phyloP scores from a whole-genome alignment of 2,888 invertebrate genomes.

The Galerucella pusilla region DNA sequence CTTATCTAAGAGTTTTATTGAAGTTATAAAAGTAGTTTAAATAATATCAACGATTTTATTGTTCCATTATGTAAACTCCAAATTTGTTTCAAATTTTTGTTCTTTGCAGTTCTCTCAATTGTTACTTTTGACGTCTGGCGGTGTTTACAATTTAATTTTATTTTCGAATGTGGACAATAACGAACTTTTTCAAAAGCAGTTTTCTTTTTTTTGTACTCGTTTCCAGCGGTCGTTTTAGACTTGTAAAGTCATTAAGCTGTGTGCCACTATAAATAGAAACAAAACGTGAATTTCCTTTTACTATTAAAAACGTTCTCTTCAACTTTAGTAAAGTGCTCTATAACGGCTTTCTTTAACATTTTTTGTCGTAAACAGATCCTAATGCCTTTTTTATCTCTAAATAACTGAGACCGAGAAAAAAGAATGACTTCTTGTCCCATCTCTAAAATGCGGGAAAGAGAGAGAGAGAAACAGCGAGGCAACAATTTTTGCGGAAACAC shows the following conservation, averaged over 20 bases:
- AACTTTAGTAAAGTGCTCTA: conserved; percentile 29
- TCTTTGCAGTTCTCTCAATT: too few species aligned
- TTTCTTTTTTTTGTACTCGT: neutral
- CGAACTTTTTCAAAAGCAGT: neutral
- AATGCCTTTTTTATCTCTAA: conserved; percentile 30
- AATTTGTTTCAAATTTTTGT: neutral
- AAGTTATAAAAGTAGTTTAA: too few species aligned
- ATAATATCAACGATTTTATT: too few species aligned
- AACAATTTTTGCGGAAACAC: conserved; percentile 34
- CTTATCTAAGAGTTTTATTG: too few species aligned
- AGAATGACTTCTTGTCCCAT: conserved; percentile 32
- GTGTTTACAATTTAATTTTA: conserved; percentile 3
- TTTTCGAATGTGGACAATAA: conserved; percentile 2
- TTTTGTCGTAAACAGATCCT: conserved; percentile 32
- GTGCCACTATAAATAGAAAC: conserved; percentile 16
- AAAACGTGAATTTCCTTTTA: conserved; percentile 29
- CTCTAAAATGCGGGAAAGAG: conserved; percentile 16
- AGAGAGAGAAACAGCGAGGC: neutral
- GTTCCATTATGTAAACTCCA: conserved; percentile 1
- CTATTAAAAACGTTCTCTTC: conserved; percentile 30
- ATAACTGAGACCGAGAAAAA: conserved; percentile 25
- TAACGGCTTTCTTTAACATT: conserved; percentile 31
- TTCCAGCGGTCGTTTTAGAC: neutral
- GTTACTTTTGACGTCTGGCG: too few species aligned
- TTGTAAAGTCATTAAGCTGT: conserved; percentile 14